Evolutionary conservation across 2,888 invertebrate species (phyloP).

Genomic region (Beris morrisii): DNA sequence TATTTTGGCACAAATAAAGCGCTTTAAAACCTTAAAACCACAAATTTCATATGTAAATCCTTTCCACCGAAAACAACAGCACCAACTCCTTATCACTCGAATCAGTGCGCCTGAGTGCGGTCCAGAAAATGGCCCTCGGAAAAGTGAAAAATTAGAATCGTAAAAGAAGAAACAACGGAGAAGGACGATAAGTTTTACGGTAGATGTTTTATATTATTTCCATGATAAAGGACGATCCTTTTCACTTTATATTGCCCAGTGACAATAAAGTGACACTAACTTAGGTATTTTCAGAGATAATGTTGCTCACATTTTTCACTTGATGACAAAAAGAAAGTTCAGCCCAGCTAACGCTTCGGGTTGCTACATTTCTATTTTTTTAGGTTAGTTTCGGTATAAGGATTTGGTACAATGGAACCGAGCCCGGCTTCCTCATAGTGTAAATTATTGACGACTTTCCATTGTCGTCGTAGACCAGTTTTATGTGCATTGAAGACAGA

Average conservation of each 20-base stretch:
- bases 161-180: constrained; percentile 2
- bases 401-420: no score
- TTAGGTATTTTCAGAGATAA: constrained; percentile 31
- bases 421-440: no score
- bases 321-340: constrained; percentile 15
- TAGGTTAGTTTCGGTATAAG: no score
- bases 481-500: no score
- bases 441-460: no score
- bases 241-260: background rate
- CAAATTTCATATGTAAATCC: constrained; percentile 23
- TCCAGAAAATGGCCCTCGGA: constrained; percentile 20
- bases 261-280: constrained; percentile 35
- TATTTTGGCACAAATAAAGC: no score
- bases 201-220: constrained; percentile 9
- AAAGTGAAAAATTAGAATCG: constrained; percentile 26
- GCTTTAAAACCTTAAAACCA: no score
- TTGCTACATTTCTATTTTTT: no score
- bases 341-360: background rate
- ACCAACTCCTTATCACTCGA: constrained; percentile 5
- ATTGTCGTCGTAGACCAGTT: no score
- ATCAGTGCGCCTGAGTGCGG: constrained; percentile 21
- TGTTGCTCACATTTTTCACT: constrained; percentile 31
- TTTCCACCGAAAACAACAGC: constrained; percentile 15
- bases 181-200: constrained; percentile 13
- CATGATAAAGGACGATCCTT: background rate